phyloP scores from a whole-genome alignment of 2,113 vertebrate species.

The Cygnus atratus region DNA sequence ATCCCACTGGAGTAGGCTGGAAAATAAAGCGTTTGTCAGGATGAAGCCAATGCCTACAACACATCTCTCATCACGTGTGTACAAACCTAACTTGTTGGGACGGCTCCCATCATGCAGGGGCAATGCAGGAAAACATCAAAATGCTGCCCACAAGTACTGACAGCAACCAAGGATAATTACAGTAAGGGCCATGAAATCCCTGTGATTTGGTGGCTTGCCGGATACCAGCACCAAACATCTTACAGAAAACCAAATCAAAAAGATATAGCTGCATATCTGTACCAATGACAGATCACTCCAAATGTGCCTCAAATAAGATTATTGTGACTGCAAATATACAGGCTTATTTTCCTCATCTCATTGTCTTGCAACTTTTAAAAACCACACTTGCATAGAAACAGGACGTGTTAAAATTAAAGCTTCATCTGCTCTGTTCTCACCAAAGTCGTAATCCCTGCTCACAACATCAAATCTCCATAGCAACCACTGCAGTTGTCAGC shows the following conservation, averaged over 20 bases:
- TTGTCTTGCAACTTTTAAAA: neutral
- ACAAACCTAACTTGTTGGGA: neutral
- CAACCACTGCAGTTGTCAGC: constrained; percentile 42
- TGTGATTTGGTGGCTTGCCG: neutral
- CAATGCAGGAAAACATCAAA: neutral
- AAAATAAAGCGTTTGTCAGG: constrained; percentile 12
- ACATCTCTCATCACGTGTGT: neutral
- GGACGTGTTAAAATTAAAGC: constrained; percentile 42
- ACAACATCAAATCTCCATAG: constrained; percentile 52
- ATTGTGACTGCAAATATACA: neutral
- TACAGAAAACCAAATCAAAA: neutral
- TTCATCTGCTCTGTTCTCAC: constrained; percentile 55
- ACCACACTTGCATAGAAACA: neutral
- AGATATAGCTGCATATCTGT: neutral
- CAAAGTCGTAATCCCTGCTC: constrained; percentile 50
- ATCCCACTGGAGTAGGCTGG: constrained; percentile 95
- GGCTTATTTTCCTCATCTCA: constrained; percentile 5
- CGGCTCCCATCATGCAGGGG: neutral
- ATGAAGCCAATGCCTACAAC: neutral
- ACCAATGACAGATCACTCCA: neutral
- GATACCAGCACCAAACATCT: neutral
- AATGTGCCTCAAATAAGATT: neutral
- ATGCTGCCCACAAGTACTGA: neutral
- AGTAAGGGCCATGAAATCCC: neutral
- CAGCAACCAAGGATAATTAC: neutral